Percentiles rank a stretch among this genome's conserved stretches.
These are phyloP conservation scores for Brachypalpus laphriformis DNA, from an alignment of 2,888 invertebrate species.

Conservation along the genomic window DNA sequence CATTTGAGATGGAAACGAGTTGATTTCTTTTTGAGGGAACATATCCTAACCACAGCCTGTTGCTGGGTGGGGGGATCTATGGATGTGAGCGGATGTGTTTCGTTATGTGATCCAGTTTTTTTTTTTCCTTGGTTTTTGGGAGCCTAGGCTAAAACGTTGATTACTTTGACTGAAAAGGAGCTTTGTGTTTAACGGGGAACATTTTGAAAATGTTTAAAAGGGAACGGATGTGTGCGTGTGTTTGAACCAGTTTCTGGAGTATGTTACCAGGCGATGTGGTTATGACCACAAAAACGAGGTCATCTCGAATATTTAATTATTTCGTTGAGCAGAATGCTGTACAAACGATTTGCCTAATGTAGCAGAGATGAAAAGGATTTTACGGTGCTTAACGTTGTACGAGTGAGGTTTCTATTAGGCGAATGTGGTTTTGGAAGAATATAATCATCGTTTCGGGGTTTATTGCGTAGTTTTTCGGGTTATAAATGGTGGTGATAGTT, in stretches of 20 bases:
- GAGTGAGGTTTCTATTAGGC: background rate
- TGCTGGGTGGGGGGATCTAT: background rate
- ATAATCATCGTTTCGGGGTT: background rate
- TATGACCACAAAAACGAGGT: constrained; percentile 57
- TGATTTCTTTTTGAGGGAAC: constrained; percentile 42
- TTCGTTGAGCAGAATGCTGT: constrained; percentile 19
- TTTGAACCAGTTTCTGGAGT: constrained; percentile 2
- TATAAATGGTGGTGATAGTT: too few species aligned
- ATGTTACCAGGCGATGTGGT: constrained; percentile 35
- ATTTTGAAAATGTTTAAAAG: background rate
- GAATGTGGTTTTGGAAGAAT: background rate
- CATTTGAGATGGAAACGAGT: constrained; percentile 52
- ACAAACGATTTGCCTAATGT: constrained; percentile 33
- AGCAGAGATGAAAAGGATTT: constrained; percentile 39
- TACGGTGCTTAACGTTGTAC: constrained; percentile 5
- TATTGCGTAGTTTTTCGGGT: background rate
- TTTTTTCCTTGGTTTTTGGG: background rate
- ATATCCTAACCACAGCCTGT: constrained; percentile 15
- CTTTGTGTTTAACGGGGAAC: constrained; percentile 28
- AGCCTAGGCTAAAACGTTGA: constrained; percentile 51
- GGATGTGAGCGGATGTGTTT: background rate
- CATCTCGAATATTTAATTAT: constrained; percentile 65
- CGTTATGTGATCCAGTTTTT: constrained; percentile 12
- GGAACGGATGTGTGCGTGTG: background rate
- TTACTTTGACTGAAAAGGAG: constrained; percentile 58